phyloP scores from a whole-genome alignment of 2,888 invertebrate genomes.

The Chrysopilus asiliformis region DNA sequence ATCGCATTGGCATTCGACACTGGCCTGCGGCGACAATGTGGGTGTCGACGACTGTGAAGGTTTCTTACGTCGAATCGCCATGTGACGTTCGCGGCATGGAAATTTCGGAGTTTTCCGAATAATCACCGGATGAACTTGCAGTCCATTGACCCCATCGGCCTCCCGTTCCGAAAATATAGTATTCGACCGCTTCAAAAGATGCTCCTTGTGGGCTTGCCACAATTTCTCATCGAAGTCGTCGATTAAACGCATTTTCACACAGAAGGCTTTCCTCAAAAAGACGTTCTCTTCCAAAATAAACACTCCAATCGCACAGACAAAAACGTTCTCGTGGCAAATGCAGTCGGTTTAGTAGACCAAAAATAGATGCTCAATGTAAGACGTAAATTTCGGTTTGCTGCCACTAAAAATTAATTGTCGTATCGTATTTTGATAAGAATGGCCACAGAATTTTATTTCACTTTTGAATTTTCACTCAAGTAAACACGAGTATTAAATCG shows the following conservation, averaged over 20 bases:
- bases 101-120: constrained; percentile 47
- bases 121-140: constrained; percentile 33
- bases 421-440: too few species aligned
- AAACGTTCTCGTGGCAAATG: too few species aligned
- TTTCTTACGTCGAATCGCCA: constrained; percentile 48
- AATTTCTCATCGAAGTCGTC: constrained; percentile 14
- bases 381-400: too few species aligned
- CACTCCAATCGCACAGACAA: too few species aligned
- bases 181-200: constrained; percentile 6
- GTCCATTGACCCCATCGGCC: constrained; percentile 9
- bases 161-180: not conserved
- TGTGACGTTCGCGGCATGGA: constrained; percentile 53
- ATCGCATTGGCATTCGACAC: constrained; percentile 12
- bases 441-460: too few species aligned
- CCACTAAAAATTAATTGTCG: too few species aligned
- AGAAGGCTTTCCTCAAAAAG: too few species aligned
- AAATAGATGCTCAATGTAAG: too few species aligned
- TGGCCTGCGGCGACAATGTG: constrained; percentile 14
- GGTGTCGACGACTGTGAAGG: constrained; percentile 20
- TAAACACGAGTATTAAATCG: too few species aligned
- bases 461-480: too few species aligned
- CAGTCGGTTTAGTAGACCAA: too few species aligned
- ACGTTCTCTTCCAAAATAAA: too few species aligned
- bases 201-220: constrained; percentile 11
- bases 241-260: constrained; percentile 13